Percentiles rank a stretch among this genome's conserved stretches.
Conservation (phyloP, 2,113 vertebrate species). For the Nicator chloris region DNA sequence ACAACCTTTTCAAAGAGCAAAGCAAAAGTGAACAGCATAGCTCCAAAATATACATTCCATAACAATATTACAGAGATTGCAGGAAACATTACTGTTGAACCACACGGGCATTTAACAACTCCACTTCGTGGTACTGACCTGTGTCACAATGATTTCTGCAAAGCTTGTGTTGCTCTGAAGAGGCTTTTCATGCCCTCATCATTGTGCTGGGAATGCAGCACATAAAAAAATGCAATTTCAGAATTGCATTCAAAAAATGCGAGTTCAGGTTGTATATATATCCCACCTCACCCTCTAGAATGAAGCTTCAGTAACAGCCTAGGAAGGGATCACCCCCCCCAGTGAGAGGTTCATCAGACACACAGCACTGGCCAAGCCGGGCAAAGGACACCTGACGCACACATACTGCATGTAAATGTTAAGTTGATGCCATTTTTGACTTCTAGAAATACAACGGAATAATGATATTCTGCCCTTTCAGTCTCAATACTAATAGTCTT, state of each 20-base stretch:
- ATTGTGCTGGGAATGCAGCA: neutral
- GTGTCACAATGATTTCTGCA: rapidly evolving
- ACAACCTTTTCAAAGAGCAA: neutral
- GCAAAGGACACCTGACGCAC: neutral
- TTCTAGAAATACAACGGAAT: neutral
- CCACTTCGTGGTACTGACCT: neutral
- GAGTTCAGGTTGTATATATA: neutral
- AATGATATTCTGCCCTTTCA: neutral
- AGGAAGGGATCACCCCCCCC: neutral
- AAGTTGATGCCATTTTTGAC: neutral
- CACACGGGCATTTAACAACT: neutral
- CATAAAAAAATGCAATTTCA: no score
- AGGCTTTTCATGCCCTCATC: rapidly evolving
- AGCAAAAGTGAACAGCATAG: neutral
- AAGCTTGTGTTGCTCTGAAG: neutral
- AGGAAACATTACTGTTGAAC: neutral
- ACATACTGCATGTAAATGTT: rapidly evolving
- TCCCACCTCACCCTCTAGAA: neutral
- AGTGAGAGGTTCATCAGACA: neutral
- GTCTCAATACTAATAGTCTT: neutral
- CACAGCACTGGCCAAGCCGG: neutral
- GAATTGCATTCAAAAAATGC: no score
- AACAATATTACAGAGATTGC: neutral
- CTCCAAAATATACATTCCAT: rapidly evolving
- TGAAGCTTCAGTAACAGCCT: neutral